Base-by-base conservation (phyloP, 2,113 vertebrate species). In the Holacanthus passer region DNA sequence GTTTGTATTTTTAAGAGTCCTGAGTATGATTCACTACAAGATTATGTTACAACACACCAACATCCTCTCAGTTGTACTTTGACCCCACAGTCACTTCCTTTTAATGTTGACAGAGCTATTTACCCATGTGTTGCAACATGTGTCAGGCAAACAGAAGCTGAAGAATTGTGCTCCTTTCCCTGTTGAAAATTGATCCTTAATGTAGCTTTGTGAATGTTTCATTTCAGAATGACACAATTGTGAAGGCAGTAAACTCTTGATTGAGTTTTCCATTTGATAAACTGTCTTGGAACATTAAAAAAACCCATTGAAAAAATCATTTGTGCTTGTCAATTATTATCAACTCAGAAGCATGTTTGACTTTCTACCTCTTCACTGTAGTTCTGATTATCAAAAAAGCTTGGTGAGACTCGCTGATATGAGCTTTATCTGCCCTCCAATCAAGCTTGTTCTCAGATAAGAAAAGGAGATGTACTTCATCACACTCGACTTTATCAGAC, bases 31-130 rank as follows among this genome's bases (percentile, higher is more conserved):
- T 81, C 4, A 43, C 56, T 17, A 4, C 3, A 13, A 73, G 7
- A 47, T 11, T 69, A 24, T 63, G 31, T 72, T 76, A n/a, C 63
- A 13, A 20, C 65, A 75, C 39, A 56, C 45, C 29, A 58, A 13
- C 16, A 4, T 53, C 20, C 24, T 67, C 37, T 58, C 1, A 3
- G 14, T 32, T 74, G 76, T 72, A 81, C 84, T 88, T 81, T 83
- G 62, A 75, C 41, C 72, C 11, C 3, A 63, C 4, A 16, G 63
- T 63, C 67, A 73, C 35, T 90, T 91, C 82, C 83, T 52, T 39
- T 75, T 47, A 37, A 41, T 72, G 75, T 56, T 52, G 58, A 67
- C 0, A 27, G 27, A 66, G 41, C 31, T 43, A 50, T 52, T 70
- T 8, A n/a, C 22, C 48, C 52, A 7, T 62, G 9, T 87, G 68